These are phyloP conservation scores for Drosophila anomalata DNA, from an alignment of 2,888 invertebrate genomes.

Conservation along the genomic window DNA sequence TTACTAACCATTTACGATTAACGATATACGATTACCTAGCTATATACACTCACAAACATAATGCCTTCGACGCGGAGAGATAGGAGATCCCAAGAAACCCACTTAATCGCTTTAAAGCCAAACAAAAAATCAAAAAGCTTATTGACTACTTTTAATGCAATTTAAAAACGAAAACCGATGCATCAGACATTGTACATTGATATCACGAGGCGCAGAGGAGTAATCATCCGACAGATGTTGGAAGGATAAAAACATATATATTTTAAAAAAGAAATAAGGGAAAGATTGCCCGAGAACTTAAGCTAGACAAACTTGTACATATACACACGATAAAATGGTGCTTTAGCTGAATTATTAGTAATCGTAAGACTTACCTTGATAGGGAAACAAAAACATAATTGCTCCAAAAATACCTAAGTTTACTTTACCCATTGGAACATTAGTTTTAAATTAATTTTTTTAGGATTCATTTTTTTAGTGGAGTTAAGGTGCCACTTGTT, in stretches of 20 bases:
- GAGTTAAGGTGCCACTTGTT: constrained; percentile 2
- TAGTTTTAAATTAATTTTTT: constrained; percentile 43
- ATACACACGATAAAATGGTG: constrained; percentile 73
- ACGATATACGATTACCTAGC: constrained; percentile 40
- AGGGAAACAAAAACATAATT: constrained; percentile 40
- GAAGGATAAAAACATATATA: constrained; percentile 32
- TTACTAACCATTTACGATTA: constrained; percentile 34
- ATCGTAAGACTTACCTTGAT: constrained; percentile 63
- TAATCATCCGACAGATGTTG: not conserved
- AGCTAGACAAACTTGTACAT: constrained; percentile 60
- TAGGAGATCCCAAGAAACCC: constrained; percentile 45
- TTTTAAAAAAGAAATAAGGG: constrained; percentile 48
- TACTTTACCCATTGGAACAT: constrained; percentile 36
- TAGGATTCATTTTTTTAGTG: constrained; percentile 37
- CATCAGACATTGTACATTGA: constrained; percentile 31
- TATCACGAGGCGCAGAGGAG: constrained; percentile 19
- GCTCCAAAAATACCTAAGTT: constrained; percentile 49
- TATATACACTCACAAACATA: constrained; percentile 47
- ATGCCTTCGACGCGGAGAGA: constrained; percentile 60
- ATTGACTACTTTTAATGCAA: constrained; percentile 50
- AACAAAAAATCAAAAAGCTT: constrained; percentile 69
- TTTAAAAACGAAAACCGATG: constrained; percentile 4
- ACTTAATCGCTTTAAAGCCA: constrained; percentile 75
- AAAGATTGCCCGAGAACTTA: constrained; percentile 56
- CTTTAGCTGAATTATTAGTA: constrained; percentile 82